A percentile compares a stretch with the other conserved stretches of the same genome.
Evolutionary conservation across 1,140 invertebrate species (phyloP).

Genomic region (Bombus balteatus): DNA sequence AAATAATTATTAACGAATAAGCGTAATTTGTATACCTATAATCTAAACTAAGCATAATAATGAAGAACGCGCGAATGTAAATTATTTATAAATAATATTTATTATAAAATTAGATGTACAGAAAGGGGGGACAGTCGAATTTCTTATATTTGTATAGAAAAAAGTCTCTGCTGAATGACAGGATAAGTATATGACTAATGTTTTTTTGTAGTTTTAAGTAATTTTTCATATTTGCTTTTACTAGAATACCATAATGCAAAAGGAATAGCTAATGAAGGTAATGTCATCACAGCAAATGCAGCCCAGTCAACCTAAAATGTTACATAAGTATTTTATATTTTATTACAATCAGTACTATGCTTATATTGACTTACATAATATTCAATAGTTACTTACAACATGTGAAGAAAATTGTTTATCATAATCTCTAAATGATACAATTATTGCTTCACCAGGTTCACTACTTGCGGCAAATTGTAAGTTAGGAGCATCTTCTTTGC

Average conservation of each 20-base stretch:
- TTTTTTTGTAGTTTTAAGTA: constrained; percentile 81
- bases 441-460: constrained; percentile 97
- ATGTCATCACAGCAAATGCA: constrained; percentile 97
- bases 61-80: not conserved
- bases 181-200: constrained; percentile 69
- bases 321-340: constrained; percentile 30
- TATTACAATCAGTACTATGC: constrained; percentile 22
- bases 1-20: constrained; percentile 5
- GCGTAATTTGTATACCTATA: not conserved
- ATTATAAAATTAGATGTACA: constrained; percentile 77
- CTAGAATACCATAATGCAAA: constrained; percentile 97
- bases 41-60: too few species aligned
- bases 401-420: constrained; percentile 99
- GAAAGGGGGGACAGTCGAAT: constrained; percentile 71
- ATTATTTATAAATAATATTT: constrained; percentile 77
- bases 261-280: constrained; percentile 97
- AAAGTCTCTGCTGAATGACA: constrained; percentile 54
- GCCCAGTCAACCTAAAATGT: constrained; percentile 92
- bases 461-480: constrained; percentile 94
- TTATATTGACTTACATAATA: constrained; percentile 1
- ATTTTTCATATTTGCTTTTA: constrained; percentile 96
- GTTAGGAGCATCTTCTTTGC: constrained; percentile 89
- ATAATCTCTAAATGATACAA: constrained; percentile 97
- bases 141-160: constrained; percentile 63
- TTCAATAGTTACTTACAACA: constrained; percentile 85